Conservation (phyloP, 2,888 invertebrate genomes). For the Ypsolopha scabrella region DNA sequence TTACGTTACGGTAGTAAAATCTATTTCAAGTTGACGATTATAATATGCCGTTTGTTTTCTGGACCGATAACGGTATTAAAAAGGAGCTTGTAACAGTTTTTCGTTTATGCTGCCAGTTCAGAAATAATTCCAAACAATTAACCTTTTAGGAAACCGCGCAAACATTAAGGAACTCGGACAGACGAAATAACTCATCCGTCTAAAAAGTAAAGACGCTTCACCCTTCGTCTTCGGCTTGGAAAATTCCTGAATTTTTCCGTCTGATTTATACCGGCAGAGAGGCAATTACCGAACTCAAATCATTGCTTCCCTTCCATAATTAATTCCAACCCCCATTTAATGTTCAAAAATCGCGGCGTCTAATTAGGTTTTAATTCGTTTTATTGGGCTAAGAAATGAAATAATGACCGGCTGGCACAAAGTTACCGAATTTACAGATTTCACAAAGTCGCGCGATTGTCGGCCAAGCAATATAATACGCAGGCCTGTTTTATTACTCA, state of each 20-base stretch:
- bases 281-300: constrained; percentile 61
- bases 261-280: constrained; percentile 47
- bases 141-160: constrained; percentile 17
- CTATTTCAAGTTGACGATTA: too few relatives aligned
- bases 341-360: constrained; percentile 67
- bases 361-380: constrained; percentile 71
- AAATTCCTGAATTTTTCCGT: constrained; percentile 39
- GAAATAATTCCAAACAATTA: constrained; percentile 23
- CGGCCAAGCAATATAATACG: constrained; percentile 15
- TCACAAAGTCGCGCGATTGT: constrained; percentile 16
- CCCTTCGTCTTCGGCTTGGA: background rate
- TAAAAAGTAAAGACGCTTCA: background rate
- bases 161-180: constrained; percentile 46
- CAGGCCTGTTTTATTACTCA: constrained; percentile 26
- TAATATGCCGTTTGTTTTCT: too few relatives aligned
- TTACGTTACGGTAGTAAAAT: too few relatives aligned
- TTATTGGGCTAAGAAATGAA: constrained; percentile 60
- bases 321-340: constrained; percentile 65
- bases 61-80: background rate
- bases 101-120: constrained; percentile 12
- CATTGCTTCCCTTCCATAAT: constrained; percentile 62
- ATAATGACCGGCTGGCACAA: constrained; percentile 33
- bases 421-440: constrained; percentile 14
- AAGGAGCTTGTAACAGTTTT: constrained; percentile 2
- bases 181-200: constrained; percentile 57